Percentiles rank a stretch among this genome's conserved stretches.
Evolutionary conservation across 2,797 vertebrate species (phyloP).

Genomic region (Centroberyx gerrardi): DNA sequence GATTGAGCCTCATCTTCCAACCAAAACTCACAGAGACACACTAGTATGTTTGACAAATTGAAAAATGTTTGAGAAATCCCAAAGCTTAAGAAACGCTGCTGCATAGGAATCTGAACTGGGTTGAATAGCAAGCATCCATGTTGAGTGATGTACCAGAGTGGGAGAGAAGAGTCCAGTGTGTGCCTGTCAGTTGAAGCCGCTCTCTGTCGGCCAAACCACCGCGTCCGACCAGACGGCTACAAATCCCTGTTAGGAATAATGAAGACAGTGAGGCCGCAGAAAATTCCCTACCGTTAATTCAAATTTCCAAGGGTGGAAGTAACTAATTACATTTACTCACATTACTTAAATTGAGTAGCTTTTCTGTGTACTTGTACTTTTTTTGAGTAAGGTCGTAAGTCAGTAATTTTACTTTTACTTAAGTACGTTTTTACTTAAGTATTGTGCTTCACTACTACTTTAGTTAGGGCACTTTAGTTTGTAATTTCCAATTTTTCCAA

Average conservation of each 20-base stretch:
- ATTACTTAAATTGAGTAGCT: too few relatives aligned
- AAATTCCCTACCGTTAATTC: background rate
- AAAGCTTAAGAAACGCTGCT: background rate
- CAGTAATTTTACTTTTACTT: too few relatives aligned
- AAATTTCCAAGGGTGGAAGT: background rate
- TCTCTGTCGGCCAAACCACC: conserved; percentile 14
- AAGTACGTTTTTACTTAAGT: too few relatives aligned
- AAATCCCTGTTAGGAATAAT: conserved; percentile 71
- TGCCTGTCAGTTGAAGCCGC: conserved; percentile 16
- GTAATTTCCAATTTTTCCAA: too few relatives aligned
- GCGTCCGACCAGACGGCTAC: conserved; percentile 70
- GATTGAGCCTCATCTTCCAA: background rate
- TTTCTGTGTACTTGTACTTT: too few relatives aligned
- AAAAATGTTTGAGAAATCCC: too few relatives aligned
- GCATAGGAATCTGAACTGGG: background rate
- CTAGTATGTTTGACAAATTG: background rate
- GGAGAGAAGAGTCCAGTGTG: background rate
- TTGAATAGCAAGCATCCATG: background rate
- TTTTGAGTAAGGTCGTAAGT: too few relatives aligned
- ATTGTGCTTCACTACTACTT: too few relatives aligned
- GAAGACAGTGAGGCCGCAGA: conserved; percentile 21
- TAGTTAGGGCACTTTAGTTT: too few relatives aligned
- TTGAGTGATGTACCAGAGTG: background rate
- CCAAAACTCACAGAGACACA: background rate
- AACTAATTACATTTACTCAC: too few relatives aligned